Evolutionary conservation across 1,140 invertebrate genomes (phyloP).

Genomic region (Aleiodes sp.): DNA sequence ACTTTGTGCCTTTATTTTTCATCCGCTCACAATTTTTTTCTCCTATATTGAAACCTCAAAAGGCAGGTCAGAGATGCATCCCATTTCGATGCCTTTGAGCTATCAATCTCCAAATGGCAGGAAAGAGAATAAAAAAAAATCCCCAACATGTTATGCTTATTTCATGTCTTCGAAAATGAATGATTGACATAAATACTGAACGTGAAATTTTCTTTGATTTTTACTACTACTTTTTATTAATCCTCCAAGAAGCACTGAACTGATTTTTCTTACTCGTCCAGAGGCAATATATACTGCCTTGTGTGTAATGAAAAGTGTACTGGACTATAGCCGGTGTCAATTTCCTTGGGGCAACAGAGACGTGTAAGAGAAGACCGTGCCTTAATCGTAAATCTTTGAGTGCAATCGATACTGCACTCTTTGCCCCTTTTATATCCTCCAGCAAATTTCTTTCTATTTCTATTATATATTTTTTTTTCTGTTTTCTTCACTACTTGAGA

Average conservation of each 20-base stretch:
- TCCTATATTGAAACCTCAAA: background rate
- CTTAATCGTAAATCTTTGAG: conserved; percentile 11
- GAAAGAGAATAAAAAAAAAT: background rate
- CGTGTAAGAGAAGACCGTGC: background rate
- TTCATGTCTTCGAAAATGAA: background rate
- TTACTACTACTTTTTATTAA: background rate
- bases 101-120: background rate
- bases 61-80: background rate
- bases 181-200: background rate
- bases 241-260: background rate
- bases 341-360: background rate
- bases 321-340: background rate
- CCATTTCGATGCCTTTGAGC: background rate
- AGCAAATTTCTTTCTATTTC: too few species aligned
- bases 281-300: background rate
- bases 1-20: background rate
- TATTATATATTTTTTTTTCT: background rate
- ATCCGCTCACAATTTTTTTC: background rate
- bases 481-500: background rate
- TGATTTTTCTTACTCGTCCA: background rate
- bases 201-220: too few species aligned
- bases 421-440: background rate
- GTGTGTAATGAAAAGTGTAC: background rate
- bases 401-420: conserved; percentile 12
- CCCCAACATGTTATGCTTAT: background rate